A percentile compares a stretch with the other conserved stretches of the same genome.
Conservation (phyloP, 2,888 invertebrate genomes). For the Eupsilia transversa region DNA sequence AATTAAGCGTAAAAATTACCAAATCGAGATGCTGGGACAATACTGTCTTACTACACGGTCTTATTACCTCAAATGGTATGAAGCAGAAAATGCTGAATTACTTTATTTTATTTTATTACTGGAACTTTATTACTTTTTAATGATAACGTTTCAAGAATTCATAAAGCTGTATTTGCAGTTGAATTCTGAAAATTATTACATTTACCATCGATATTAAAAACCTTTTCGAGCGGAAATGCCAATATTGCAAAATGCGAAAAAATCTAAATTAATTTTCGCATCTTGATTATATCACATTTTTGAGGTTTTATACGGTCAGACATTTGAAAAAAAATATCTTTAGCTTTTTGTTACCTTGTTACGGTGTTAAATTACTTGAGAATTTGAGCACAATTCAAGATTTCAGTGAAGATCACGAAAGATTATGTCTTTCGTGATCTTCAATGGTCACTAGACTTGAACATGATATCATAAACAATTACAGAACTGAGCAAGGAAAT, state of each 20-base stretch:
- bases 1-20: constrained; percentile 8
- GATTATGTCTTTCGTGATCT: not conserved
- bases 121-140: constrained; percentile 15
- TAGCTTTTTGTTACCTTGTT: not conserved
- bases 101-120: constrained; percentile 10
- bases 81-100: constrained; percentile 10
- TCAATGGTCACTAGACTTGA: constrained; percentile 6
- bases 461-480: not conserved
- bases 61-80: constrained; percentile 10
- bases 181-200: constrained; percentile 20
- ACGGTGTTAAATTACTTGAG: not conserved
- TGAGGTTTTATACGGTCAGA: not conserved
- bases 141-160: constrained; percentile 23
- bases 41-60: too few species aligned
- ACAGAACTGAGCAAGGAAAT: not conserved
- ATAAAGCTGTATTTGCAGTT: constrained; percentile 18
- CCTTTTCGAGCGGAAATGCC: constrained; percentile 14
- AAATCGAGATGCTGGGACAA: constrained; percentile 28
- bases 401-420: too few species aligned
- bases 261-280: constrained; percentile 3
- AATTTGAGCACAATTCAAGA: not conserved
- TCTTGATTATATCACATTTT: constrained; percentile 12
- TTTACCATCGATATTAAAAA: constrained; percentile 37
- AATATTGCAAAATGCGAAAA: constrained; percentile 22
- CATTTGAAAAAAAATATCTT: not conserved